Evolutionary conservation across 2,888 invertebrate genomes (phyloP).

Genomic region (Drosophila nr. perissopoda): DNA sequence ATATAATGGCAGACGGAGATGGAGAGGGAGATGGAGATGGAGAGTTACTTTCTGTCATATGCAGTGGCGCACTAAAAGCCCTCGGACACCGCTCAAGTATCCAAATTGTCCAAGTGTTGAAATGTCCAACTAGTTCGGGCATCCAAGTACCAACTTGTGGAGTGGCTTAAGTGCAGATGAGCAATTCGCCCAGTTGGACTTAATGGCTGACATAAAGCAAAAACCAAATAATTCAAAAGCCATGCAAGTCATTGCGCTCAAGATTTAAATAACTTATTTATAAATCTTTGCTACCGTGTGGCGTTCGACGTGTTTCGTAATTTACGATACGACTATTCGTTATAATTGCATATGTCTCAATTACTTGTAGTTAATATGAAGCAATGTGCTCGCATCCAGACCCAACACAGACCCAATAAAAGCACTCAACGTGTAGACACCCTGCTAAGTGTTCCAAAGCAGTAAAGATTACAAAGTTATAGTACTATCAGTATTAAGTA

Average conservation of each 20-base stretch:
- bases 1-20: conserved; percentile 19
- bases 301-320: conserved; percentile 19
- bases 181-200: conserved; percentile 47
- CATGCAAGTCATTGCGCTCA: conserved; percentile 37
- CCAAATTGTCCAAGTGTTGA: conserved; percentile 43
- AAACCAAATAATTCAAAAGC: conserved; percentile 45
- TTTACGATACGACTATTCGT: conserved; percentile 10
- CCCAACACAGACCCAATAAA: neutral
- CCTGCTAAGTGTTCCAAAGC: neutral
- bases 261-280: conserved; percentile 41
- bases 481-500: neutral
- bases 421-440: neutral
- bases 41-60: conserved; percentile 47
- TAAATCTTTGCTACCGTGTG: conserved; percentile 4
- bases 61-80: conserved; percentile 43
- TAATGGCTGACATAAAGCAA: conserved; percentile 62
- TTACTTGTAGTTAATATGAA: conserved; percentile 25
- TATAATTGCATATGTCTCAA: conserved; percentile 19
- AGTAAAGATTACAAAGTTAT: neutral
- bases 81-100: conserved; percentile 44
- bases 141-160: conserved; percentile 33
- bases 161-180: conserved; percentile 63
- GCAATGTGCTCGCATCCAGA: neutral
- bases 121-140: conserved; percentile 30
- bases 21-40: conserved; percentile 17